These are phyloP conservation scores for Cryptotermes secundus DNA, from an alignment of 1,140 invertebrate species.

Conservation along the genomic window DNA sequence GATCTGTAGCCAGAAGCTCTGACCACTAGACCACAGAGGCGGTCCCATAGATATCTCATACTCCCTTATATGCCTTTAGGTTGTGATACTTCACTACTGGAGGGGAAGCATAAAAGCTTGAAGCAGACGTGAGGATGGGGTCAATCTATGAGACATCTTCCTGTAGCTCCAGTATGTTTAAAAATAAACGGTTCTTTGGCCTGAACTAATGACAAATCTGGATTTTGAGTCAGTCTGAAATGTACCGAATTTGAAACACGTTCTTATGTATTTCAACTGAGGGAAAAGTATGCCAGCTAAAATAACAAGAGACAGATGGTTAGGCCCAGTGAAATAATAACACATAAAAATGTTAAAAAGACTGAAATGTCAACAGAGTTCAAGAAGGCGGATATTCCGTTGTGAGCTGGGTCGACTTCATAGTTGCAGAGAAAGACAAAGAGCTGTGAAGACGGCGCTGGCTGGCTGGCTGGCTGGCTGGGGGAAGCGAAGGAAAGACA, in stretches of 20 bases:
- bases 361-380: background rate
- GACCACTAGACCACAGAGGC: too few relatives aligned
- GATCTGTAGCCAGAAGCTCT: too few relatives aligned
- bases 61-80: too few relatives aligned
- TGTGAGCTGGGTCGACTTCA: background rate
- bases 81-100: too few relatives aligned
- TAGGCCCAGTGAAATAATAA: background rate
- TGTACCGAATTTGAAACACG: background rate
- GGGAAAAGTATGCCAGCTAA: background rate
- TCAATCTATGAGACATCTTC: too few relatives aligned
- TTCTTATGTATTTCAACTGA: background rate
- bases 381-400: background rate
- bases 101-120: too few relatives aligned
- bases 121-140: too few relatives aligned
- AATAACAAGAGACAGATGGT: conserved; percentile 10
- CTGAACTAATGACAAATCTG: too few relatives aligned
- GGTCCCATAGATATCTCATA: too few relatives aligned
- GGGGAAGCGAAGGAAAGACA: background rate
- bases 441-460: background rate
- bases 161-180: too few relatives aligned
- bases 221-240: background rate
- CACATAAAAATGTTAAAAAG: background rate
- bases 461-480: background rate
- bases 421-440: background rate
- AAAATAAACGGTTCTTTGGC: too few relatives aligned